A percentile compares a stretch with the other conserved stretches of the same genome.
These are phyloP conservation scores for Notamacropus eugenii DNA, from an alignment of 2,797 vertebrate species.

Conservation along the genomic window DNA sequence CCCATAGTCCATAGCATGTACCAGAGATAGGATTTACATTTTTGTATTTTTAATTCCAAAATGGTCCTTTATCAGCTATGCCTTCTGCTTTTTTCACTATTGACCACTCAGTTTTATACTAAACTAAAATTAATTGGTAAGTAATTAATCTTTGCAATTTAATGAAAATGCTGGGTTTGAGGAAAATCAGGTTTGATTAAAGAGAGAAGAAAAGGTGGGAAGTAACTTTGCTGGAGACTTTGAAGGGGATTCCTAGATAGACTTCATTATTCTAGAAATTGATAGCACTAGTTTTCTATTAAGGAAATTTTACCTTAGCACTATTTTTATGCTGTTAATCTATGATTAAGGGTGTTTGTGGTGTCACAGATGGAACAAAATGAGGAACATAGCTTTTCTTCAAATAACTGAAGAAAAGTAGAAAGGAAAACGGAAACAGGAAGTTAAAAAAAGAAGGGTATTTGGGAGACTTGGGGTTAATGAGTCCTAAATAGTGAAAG, in stretches of 20 bases:
- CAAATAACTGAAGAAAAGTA: neutral
- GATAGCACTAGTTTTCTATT: neutral
- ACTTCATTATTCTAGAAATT: neutral
- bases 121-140: neutral
- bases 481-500: neutral
- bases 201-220: neutral
- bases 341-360: neutral
- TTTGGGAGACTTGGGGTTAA: neutral
- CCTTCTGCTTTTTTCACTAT: neutral
- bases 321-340: neutral
- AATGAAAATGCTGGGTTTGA: neutral
- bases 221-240: neutral
- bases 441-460: neutral
- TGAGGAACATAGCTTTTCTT: constrained; percentile 6
- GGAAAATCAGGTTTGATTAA: neutral
- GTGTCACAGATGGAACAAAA: neutral
- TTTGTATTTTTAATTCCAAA: too few species aligned
- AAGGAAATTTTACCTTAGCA: neutral
- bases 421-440: neutral
- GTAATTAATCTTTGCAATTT: neutral
- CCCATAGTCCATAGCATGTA: too few species aligned
- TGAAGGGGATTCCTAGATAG: neutral
- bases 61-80: neutral
- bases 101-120: neutral
- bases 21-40: neutral